These are phyloP conservation scores for Datnioides undecimradiatus DNA, from an alignment of 2,113 vertebrate species.

Conservation along the genomic window DNA sequence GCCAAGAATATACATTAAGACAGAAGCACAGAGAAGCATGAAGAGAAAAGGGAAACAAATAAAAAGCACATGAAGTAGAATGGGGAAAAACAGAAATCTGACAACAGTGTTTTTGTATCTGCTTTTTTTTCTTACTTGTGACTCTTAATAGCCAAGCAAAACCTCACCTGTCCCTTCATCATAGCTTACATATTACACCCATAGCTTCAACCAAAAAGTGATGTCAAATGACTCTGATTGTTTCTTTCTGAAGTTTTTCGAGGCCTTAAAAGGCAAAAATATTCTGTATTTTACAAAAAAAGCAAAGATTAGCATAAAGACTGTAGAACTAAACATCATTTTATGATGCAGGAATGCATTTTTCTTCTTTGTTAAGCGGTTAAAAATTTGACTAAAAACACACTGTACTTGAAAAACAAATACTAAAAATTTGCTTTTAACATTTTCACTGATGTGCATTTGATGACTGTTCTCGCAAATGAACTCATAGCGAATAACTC, in stretches of 20 bases:
- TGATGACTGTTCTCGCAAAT: neutral
- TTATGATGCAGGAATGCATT: neutral
- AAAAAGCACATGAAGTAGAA: neutral
- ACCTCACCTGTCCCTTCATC: neutral
- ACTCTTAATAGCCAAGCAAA: neutral
- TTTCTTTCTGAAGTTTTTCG: neutral
- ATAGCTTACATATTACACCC: neutral
- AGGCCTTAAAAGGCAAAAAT: neutral
- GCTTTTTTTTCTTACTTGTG: neutral
- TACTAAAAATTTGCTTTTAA: too few relatives aligned
- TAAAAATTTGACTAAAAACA: neutral
- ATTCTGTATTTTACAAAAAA: neutral
- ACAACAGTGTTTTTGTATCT: neutral
- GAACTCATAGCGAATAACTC: neutral
- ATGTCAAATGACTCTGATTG: neutral
- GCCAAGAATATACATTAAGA: slow-evolving; percentile 1
- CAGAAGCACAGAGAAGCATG: neutral
- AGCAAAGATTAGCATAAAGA: neutral
- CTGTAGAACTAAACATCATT: neutral
- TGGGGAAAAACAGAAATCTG: neutral
- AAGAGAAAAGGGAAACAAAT: neutral
- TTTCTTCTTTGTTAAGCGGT: neutral
- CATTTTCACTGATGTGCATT: neutral
- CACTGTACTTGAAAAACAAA: neutral
- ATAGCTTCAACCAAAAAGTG: neutral